Conservation (phyloP, 2,797 vertebrate genomes). For the Rhinella marina region DNA sequence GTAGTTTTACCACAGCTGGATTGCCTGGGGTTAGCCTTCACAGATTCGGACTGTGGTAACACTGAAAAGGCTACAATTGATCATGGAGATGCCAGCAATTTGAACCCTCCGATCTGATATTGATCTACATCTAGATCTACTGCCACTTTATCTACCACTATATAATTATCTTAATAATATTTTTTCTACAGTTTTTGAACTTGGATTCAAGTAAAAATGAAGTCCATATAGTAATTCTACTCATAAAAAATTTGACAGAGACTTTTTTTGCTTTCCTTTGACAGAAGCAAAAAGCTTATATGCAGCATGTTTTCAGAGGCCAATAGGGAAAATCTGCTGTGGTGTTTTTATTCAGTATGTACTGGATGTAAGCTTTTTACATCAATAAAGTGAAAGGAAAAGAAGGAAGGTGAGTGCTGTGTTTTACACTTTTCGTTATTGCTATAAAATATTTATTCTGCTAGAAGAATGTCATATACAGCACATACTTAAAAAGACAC, state of each 20-base stretch:
- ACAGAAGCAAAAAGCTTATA: neutral
- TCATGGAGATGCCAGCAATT: too few species aligned
- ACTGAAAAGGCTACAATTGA: too few species aligned
- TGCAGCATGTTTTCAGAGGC: slow-evolving; percentile 14
- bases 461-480: neutral
- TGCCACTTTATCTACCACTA: too few species aligned
- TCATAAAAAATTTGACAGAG: neutral
- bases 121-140: too few species aligned
- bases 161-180: too few species aligned
- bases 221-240: neutral
- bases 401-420: neutral
- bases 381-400: neutral
- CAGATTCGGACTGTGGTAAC: too few species aligned
- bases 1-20: too few species aligned
- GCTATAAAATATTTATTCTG: slow-evolving; percentile 1
- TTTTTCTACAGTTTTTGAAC: too few species aligned
- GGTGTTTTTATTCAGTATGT: slow-evolving; percentile 10
- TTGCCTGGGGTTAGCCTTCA: too few species aligned
- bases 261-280: neutral
- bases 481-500: neutral
- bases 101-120: too few species aligned
- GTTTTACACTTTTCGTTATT: neutral
- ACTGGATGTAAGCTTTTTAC: neutral
- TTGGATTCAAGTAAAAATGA: neutral
- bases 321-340: neutral